A percentile compares a stretch with the other conserved stretches of the same genome.
These are phyloP conservation scores for Lytechinus pictus DNA, from an alignment of 35 echinoderm and acorn worm genomes.

Conservation along the genomic window DNA sequence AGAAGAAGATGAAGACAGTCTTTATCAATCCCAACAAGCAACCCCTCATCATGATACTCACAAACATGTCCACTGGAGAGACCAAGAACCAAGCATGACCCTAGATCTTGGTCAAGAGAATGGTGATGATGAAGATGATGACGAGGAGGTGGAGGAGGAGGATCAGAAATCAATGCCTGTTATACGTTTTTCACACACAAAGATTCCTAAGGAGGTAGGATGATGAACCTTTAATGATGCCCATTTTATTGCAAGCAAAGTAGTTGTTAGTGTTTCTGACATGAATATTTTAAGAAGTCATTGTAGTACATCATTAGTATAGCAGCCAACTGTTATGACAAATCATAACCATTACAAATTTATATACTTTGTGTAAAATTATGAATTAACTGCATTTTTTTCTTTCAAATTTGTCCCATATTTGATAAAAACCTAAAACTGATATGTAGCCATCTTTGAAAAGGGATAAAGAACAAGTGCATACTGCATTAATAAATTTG, in stretches of 20 bases:
- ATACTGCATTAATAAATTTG: no score
- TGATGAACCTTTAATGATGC: not conserved
- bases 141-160: slow-evolving; percentile 23
- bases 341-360: no score
- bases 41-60: not conserved
- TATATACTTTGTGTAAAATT: no score
- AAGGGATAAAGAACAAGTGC: no score
- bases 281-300: no score
- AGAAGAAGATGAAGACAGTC: not conserved
- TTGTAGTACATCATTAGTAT: no score
- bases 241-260: not conserved
- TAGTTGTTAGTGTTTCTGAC: not conserved
- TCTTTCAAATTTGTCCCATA: no score
- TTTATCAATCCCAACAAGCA: not conserved
- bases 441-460: no score
- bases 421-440: no score
- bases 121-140: slow-evolving; percentile 45
- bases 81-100: not conserved
- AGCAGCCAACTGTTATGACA: no score
- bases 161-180: not conserved
- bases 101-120: slow-evolving; percentile 23
- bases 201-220: not conserved
- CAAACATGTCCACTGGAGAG: slow-evolving; percentile 42
- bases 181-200: slow-evolving; percentile 58
- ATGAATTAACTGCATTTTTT: no score